Percentiles rank a stretch among this genome's conserved stretches.
Conservation (phyloP, 2,797 vertebrate genomes). For the Trichosurus vulpecula region DNA sequence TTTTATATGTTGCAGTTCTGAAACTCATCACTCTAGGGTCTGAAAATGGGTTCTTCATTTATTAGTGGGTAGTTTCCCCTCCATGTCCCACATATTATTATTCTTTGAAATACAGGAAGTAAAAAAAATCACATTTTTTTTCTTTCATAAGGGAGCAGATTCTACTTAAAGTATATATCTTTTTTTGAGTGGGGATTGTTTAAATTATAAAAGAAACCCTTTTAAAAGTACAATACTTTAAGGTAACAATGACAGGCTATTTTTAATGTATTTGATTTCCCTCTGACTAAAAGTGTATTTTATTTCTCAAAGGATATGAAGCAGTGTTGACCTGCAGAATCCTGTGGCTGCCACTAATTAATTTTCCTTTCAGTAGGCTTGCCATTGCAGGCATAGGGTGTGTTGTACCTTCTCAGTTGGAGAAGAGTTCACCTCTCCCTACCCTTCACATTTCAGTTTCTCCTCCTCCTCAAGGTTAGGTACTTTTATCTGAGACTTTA, state of each 20-base stretch:
- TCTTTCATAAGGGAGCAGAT: background rate
- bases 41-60: conserved; percentile 2
- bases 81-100: background rate
- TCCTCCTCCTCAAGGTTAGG: conserved; percentile 63
- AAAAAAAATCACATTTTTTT: background rate
- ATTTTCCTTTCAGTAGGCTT: conserved; percentile 64
- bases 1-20: background rate
- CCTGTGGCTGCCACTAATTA: conserved; percentile 59
- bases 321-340: conserved; percentile 38
- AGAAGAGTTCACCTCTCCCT: background rate
- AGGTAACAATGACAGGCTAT: conserved; percentile 37
- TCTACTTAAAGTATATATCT: background rate
- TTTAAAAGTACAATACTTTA: conserved; percentile 21
- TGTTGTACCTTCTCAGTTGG: conserved; percentile 52
- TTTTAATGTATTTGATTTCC: background rate
- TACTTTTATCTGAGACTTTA: conserved; percentile 55
- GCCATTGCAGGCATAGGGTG: background rate
- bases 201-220: background rate
- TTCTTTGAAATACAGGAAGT: conserved; percentile 10
- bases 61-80: background rate
- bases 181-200: background rate
- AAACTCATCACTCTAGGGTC: background rate
- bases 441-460: background rate
- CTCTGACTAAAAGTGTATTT: conserved; percentile 26
- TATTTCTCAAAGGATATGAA: conserved; percentile 49